phyloP scores from a whole-genome alignment of 2,797 vertebrate species.

The Schizothorax lantsangensis region DNA sequence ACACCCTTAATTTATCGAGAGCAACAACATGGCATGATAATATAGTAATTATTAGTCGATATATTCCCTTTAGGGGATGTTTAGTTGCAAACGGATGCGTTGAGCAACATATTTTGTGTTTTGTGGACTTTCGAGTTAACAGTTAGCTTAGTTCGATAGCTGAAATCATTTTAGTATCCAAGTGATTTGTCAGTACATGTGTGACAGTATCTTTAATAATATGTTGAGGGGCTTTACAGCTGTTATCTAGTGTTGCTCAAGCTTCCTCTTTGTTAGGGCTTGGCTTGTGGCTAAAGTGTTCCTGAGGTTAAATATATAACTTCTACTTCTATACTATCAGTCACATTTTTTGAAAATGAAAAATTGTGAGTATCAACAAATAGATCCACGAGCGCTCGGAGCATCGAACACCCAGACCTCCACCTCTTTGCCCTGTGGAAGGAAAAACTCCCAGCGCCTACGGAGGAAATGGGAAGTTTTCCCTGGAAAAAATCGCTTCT shows the following conservation, averaged over 20 bases:
- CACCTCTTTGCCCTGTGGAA: slow-evolving; percentile 64
- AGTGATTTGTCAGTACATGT: neutral
- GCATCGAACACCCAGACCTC: slow-evolving; percentile 67
- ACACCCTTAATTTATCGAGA: neutral
- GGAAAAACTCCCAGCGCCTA: slow-evolving; percentile 65
- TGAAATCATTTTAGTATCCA: neutral
- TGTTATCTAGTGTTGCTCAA: neutral
- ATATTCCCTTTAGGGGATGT: slow-evolving; percentile 15
- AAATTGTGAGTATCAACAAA: slow-evolving; percentile 94
- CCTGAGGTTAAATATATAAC: neutral
- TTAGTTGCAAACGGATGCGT: neutral
- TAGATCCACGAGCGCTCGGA: slow-evolving; percentile 82
- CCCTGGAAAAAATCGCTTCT: slow-evolving; percentile 92
- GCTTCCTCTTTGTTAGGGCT: neutral
- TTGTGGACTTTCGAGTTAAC: neutral
- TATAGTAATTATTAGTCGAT: neutral
- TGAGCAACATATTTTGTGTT: neutral
- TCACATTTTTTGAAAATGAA: slow-evolving; percentile 77
- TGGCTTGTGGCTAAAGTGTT: neutral
- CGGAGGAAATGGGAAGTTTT: slow-evolving; percentile 93
- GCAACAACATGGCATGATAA: neutral
- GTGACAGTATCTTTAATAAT: neutral
- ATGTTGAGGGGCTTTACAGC: neutral
- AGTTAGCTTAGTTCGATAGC: slow-evolving; percentile 5
- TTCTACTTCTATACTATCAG: neutral